Percentiles rank a stretch among this genome's conserved stretches.
phyloP scores from a whole-genome alignment of 2,888 invertebrate genomes.

The Aphodius sticticus region DNA sequence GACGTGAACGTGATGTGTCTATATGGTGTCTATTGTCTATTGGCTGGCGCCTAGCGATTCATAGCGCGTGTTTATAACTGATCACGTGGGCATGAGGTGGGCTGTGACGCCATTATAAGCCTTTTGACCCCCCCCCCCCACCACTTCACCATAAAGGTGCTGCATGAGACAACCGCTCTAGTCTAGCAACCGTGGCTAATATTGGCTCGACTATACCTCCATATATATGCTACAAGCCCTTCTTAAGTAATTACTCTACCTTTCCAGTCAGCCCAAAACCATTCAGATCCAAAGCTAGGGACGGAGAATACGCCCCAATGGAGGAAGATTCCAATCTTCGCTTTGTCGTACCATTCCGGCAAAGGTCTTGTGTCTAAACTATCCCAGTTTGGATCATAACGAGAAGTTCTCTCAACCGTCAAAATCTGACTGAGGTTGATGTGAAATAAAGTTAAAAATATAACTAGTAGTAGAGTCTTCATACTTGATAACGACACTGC shows the following conservation, averaged over 20 bases:
- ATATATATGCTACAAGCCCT: not conserved
- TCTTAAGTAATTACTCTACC: conserved; percentile 50
- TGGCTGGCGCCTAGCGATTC: too few relatives aligned
- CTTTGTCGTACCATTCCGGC: conserved; percentile 34
- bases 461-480: not conserved
- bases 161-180: too few relatives aligned
- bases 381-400: conserved; percentile 29
- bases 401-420: not conserved
- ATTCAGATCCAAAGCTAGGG: conserved; percentile 28
- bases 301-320: conserved; percentile 34
- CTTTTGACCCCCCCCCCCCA: too few relatives aligned
- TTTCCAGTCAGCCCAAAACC: conserved; percentile 88
- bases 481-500: not conserved
- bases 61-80: too few relatives aligned
- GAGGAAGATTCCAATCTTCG: conserved; percentile 33
- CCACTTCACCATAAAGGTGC: too few relatives aligned
- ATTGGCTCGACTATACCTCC: too few relatives aligned
- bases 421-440: conserved; percentile 7
- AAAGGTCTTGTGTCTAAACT: conserved; percentile 29
- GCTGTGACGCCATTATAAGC: too few relatives aligned
- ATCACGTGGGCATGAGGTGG: too few relatives aligned
- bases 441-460: not conserved
- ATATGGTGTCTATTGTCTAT: too few relatives aligned
- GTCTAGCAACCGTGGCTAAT: too few relatives aligned
- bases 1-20: too few relatives aligned